These are phyloP conservation scores for Oreochromis spilurus DNA, from an alignment of 2,113 vertebrate genomes.

Conservation along the genomic window DNA sequence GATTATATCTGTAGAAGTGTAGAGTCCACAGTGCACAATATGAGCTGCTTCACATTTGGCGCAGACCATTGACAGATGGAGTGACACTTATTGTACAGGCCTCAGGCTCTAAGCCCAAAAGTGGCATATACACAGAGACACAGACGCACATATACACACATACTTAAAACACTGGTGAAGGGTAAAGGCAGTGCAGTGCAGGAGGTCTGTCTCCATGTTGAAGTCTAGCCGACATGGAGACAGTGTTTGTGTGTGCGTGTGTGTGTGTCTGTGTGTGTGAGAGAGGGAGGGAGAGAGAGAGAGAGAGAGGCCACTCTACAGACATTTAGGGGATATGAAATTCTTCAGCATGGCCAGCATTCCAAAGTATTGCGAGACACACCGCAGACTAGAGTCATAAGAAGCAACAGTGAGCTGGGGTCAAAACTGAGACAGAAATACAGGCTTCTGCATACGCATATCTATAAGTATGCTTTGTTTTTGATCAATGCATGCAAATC, in stretches of 20 bases:
- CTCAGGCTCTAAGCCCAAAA: neutral
- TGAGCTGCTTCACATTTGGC: neutral
- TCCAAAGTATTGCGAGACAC: slow-evolving; percentile 31
- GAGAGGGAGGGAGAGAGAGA: neutral
- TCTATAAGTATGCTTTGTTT: neutral
- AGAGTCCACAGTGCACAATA: neutral
- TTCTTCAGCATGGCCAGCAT: slow-evolving; percentile 15
- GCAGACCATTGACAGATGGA: neutral
- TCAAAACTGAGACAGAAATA: neutral
- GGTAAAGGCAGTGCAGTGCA: slow-evolving; percentile 8
- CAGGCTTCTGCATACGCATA: neutral
- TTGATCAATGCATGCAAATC: neutral
- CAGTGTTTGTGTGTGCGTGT: neutral
- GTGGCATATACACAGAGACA: neutral
- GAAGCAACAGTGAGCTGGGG: neutral
- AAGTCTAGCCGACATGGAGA: neutral
- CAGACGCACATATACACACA: neutral
- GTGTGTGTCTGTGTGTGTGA: neutral
- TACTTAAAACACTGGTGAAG: neutral
- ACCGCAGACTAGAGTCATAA: neutral
- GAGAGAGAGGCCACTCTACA: neutral
- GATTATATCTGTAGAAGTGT: neutral
- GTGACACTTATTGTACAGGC: neutral
- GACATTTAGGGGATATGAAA: slow-evolving; percentile 20
- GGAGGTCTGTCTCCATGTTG: slow-evolving; percentile 31